Evolutionary conservation across 2,888 invertebrate species (phyloP).

Genomic region (Heliconius ismenius): DNA sequence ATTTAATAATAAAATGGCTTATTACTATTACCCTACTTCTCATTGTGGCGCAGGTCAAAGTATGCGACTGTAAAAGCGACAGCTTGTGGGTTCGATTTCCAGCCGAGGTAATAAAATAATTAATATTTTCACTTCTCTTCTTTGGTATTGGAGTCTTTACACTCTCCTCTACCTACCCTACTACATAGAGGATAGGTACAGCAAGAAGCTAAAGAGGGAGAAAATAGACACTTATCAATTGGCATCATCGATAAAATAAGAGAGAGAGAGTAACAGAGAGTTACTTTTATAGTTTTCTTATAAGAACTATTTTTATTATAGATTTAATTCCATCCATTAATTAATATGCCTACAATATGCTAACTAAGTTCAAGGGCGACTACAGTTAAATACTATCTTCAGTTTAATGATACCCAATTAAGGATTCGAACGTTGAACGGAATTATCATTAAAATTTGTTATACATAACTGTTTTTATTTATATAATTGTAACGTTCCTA

Average conservation of each 20-base stretch:
- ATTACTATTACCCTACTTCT: no score
- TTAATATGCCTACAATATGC: slow-evolving; percentile 16
- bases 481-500: background rate
- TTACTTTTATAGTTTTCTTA: background rate
- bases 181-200: no score
- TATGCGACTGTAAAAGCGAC: no score
- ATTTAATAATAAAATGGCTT: no score
- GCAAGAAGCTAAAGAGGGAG: no score
- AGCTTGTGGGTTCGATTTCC: no score
- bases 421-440: background rate
- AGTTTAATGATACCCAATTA: slow-evolving; percentile 21
- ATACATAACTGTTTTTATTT: slow-evolving; percentile 5
- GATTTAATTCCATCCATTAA: slow-evolving; percentile 9
- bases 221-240: background rate
- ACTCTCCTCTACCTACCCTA: no score
- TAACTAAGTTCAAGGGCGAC: slow-evolving; percentile 24
- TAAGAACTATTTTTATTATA: background rate
- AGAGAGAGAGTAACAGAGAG: background rate
- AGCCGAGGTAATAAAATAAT: no score
- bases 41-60: no score
- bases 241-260: background rate
- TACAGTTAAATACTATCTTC: slow-evolving; percentile 3
- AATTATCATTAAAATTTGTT: background rate
- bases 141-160: no score
- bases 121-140: no score